Percentiles rank a stretch among this genome's conserved stretches.
Conservation (phyloP, 2,888 invertebrate genomes). For the Nomada lathburiana region DNA sequence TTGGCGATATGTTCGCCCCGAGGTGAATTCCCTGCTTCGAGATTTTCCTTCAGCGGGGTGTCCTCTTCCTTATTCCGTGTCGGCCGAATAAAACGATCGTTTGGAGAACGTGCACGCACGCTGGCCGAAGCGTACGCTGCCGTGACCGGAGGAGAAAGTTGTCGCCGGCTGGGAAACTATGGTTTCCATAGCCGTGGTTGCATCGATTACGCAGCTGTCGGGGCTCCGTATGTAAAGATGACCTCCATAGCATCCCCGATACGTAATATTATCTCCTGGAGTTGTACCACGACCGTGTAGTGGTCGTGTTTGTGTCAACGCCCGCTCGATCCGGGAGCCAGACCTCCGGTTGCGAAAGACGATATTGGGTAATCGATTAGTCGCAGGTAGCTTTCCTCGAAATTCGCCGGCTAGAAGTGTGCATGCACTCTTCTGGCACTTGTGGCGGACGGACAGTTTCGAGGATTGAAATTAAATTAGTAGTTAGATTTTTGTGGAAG, state of each 20-base stretch:
- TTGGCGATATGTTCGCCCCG: conserved; percentile 67
- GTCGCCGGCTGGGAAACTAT: conserved; percentile 51
- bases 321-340: conserved; percentile 36
- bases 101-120: background rate
- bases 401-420: conserved; percentile 20
- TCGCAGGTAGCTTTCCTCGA: conserved; percentile 23
- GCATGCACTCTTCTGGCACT: background rate
- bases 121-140: conserved; percentile 9
- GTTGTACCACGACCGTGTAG: conserved; percentile 51
- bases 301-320: conserved; percentile 66
- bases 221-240: conserved; percentile 56
- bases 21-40: conserved; percentile 42
- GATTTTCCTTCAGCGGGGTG: conserved; percentile 42
- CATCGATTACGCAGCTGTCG: conserved; percentile 65
- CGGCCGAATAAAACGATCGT: conserved; percentile 13
- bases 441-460: background rate
- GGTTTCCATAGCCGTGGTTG: conserved; percentile 38
- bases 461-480: background rate
- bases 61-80: background rate
- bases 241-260: conserved; percentile 63
- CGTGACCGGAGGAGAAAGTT: conserved; percentile 50
- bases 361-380: conserved; percentile 70
- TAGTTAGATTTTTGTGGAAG: background rate
- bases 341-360: conserved; percentile 62
- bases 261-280: conserved; percentile 66